Base-by-base conservation (phyloP, 2,113 vertebrate genomes). In the Daboia siamensis region DNA sequence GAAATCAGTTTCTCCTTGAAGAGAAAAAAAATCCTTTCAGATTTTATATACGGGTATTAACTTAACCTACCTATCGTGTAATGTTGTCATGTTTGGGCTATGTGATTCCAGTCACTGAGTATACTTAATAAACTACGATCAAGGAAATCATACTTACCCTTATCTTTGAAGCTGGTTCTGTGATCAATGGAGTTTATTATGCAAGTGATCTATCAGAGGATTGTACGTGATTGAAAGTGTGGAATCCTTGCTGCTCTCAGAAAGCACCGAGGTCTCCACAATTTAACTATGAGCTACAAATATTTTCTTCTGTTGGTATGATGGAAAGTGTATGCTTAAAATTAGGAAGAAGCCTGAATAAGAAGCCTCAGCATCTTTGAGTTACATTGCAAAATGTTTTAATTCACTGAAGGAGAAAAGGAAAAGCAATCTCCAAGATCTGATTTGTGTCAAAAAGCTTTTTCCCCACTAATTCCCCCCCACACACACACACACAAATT, bases 381-480 rank as follows among this genome's bases (percentile, higher is more conserved):
- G n/a, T 24, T 39, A 26, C 15, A 20, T 7, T 44, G 29, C 17
- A 86, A 95, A 93, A 95, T 90, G 91, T 15, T 69, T 87, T 46
- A 4, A 86, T 87, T 95, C 59, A 94, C 61, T 91, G 86, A 69
- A 86, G 87, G 39, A 92, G 93, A 91, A 94, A 46, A 48, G 24
- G 61, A 92, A 95, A 88, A 87, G 74, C 84, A 92, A 64, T 86
- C 95, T 80, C 90, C 84, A 90, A 74, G 8, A 94, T 93, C 92
- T 95, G 90, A 90, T 90, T 90, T 92, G 86, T 89, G 56, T 94
- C 95, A 95, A 94, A 95, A 1, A 0, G 0, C 10, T 87, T 90
- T 52, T 91, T 92, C 52, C 2, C 2, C 1, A 86, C 48, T 94
- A 86, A 90, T 17, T 80, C 21, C 21, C 1, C 3, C 94, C 90